Conservation (phyloP, 2,888 invertebrate species). For the Megastigmus dorsalis region DNA sequence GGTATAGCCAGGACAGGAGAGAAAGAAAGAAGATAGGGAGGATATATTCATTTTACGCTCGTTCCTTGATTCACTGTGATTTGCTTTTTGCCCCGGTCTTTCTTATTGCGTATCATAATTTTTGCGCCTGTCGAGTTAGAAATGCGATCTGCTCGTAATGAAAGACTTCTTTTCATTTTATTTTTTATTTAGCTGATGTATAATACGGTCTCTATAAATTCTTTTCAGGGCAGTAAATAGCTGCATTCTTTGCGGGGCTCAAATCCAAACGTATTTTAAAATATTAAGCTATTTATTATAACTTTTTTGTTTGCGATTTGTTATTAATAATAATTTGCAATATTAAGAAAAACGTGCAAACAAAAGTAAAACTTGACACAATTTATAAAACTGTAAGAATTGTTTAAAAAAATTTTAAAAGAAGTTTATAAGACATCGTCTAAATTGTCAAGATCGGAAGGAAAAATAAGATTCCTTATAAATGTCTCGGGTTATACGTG, state of each 20-base stretch:
- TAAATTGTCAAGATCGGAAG: conserved; percentile 1
- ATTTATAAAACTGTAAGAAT: too few species aligned
- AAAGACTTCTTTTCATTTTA: conserved; percentile 24
- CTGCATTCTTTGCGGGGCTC: too few species aligned
- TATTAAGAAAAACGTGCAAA: too few species aligned
- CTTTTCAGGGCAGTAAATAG: too few species aligned
- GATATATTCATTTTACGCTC: conserved; percentile 53
- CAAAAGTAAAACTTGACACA: too few species aligned
- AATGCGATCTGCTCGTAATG: conserved; percentile 48
- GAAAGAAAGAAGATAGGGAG: conserved; percentile 34
- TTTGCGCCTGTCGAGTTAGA: conserved; percentile 53
- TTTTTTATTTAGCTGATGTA: background rate
- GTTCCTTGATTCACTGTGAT: conserved; percentile 48
- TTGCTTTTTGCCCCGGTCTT: conserved; percentile 45
- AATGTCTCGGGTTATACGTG: conserved; percentile 66
- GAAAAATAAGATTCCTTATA: conserved; percentile 66
- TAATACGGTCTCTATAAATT: too few species aligned
- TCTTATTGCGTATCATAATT: conserved; percentile 25
- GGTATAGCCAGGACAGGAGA: conserved; percentile 34
- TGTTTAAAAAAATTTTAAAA: background rate
- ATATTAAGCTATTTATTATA: too few species aligned
- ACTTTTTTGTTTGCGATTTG: too few species aligned
- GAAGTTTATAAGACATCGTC: background rate
- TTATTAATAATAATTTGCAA: too few species aligned
- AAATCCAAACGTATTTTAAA: too few species aligned